Conservation (phyloP, 1,140 invertebrate species). For the Drosophila chauvacae region DNA sequence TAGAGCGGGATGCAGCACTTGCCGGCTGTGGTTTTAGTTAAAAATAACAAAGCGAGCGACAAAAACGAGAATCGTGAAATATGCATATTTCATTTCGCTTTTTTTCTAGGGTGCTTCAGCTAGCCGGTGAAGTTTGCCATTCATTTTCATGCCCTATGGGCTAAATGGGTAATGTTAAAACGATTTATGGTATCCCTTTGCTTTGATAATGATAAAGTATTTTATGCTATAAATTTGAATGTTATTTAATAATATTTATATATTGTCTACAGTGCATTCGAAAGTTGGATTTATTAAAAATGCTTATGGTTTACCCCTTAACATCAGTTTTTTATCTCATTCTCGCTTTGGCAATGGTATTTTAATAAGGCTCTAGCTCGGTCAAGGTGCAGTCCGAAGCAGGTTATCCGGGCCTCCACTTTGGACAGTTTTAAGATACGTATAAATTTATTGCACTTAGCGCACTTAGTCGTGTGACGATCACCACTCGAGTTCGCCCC, state of each 20-base stretch:
- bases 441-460: slow-evolving; percentile 52
- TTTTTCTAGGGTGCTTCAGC: neutral
- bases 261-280: slow-evolving; percentile 9
- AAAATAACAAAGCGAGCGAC: slow-evolving; percentile 57
- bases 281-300: neutral
- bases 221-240: neutral
- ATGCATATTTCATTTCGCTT: slow-evolving; percentile 47
- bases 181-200: neutral
- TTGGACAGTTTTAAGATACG: slow-evolving; percentile 12
- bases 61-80: slow-evolving; percentile 46
- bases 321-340: neutral
- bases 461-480: slow-evolving; percentile 47
- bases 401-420: neutral
- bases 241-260: neutral
- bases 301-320: too few species aligned
- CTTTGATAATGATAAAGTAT: neutral
- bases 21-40: slow-evolving; percentile 62
- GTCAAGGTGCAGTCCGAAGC: slow-evolving; percentile 22
- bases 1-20: slow-evolving; percentile 6
- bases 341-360: slow-evolving; percentile 23
- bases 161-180: neutral
- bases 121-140: slow-evolving; percentile 2
- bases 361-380: slow-evolving; percentile 42
- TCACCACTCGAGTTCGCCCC: neutral
- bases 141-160: neutral